A percentile compares a stretch with the other conserved stretches of the same genome.
phyloP scores from a whole-genome alignment of 2,113 vertebrate species.

The Tiliqua scincoides region DNA sequence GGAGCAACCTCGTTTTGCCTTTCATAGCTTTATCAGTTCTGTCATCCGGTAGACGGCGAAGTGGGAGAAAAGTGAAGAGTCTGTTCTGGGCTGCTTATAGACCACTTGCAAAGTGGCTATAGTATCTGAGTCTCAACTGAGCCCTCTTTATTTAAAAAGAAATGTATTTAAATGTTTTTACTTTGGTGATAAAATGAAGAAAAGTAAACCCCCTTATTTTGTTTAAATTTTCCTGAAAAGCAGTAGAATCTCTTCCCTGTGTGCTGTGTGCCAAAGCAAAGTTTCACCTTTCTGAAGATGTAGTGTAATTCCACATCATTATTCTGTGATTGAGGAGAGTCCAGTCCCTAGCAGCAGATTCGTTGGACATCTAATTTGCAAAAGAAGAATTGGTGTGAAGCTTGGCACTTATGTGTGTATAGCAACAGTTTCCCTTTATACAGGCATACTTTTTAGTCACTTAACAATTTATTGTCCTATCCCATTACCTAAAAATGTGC shows the following conservation, averaged over 20 bases:
- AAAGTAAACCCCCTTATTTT: neutral
- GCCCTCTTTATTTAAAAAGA: neutral
- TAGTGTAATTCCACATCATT: neutral
- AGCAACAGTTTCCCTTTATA: conserved; percentile 44
- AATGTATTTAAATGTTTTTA: neutral
- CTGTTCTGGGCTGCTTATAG: neutral
- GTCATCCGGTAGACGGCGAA: neutral
- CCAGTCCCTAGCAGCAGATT: neutral
- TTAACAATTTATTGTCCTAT: conserved; percentile 60
- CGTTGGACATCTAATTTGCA: neutral
- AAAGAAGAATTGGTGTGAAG: neutral
- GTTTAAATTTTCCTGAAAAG: neutral
- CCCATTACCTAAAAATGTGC: conserved; percentile 62
- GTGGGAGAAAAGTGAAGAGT: neutral
- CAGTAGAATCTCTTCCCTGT: neutral
- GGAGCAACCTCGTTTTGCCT: neutral
- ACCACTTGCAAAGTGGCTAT: neutral
- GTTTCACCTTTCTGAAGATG: neutral
- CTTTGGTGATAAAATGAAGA: neutral
- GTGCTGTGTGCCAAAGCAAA: neutral
- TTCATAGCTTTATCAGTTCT: neutral
- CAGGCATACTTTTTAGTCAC: conserved; percentile 33
- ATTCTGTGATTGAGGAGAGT: neutral
- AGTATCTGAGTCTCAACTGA: neutral
- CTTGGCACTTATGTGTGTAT: neutral